Evolutionary conservation across 2,113 vertebrate species (phyloP).

Genomic region (Macquaria australasica): DNA sequence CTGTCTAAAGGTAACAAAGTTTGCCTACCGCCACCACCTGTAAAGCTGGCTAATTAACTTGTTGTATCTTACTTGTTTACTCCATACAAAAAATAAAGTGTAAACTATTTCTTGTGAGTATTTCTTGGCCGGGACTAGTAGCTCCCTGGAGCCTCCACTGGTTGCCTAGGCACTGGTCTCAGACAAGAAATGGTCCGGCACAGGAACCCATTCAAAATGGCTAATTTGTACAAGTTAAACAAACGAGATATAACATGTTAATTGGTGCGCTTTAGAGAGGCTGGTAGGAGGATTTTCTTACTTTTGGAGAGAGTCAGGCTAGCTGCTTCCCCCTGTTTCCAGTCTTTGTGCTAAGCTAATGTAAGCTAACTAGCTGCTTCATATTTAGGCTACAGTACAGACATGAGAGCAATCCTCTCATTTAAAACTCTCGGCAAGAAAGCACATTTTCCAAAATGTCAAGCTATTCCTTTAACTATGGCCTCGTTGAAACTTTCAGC

Average conservation of each 20-base stretch:
- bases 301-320: background rate
- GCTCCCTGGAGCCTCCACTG: too few relatives aligned
- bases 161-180: background rate
- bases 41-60: too few relatives aligned
- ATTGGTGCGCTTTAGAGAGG: too few relatives aligned
- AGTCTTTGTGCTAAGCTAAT: background rate
- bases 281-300: background rate
- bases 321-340: background rate
- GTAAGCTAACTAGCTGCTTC: background rate
- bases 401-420: background rate
- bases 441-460: background rate
- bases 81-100: too few relatives aligned
- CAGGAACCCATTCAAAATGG: background rate
- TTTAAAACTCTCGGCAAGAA: background rate
- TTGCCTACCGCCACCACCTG: too few relatives aligned
- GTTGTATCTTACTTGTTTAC: too few relatives aligned
- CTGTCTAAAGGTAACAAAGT: background rate
- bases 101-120: too few relatives aligned
- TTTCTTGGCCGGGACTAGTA: too few relatives aligned
- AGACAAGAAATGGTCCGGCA: background rate
- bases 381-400: background rate
- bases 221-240: background rate
- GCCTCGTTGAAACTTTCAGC: background rate
- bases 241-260: too few relatives aligned
- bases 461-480: background rate